Evolutionary conservation across 2,888 invertebrate species (phyloP).

Genomic region (Habrosyne pyritoides): DNA sequence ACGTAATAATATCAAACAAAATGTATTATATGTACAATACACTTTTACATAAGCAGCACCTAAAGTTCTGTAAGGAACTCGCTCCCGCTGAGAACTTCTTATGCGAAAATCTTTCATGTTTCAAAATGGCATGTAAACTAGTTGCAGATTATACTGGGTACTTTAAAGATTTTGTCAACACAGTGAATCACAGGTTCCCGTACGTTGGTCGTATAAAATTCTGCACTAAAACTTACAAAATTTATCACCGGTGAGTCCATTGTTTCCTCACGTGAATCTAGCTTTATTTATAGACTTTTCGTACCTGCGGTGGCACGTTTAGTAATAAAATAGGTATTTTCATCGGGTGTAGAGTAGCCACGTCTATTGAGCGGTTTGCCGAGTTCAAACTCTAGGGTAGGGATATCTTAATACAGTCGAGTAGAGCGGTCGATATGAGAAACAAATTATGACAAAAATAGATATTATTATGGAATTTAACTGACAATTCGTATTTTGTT

Average conservation of each 20-base stretch:
- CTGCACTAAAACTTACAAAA: conserved; percentile 5
- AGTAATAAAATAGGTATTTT: not conserved
- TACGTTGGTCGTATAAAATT: conserved; percentile 2
- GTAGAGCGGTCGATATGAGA: not conserved
- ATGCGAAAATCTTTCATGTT: not conserved
- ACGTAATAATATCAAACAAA: too few species aligned
- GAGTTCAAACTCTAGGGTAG: too few species aligned
- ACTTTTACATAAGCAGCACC: not conserved
- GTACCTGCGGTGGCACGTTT: not conserved
- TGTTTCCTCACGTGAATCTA: conserved; percentile 1
- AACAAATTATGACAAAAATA: not conserved
- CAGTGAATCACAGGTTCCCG: conserved; percentile 2
- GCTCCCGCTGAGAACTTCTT: not conserved
- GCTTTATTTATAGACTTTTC: not conserved
- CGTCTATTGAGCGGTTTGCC: not conserved
- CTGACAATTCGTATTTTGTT: too few species aligned
- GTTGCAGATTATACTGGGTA: not conserved
- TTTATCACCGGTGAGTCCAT: conserved; percentile 6
- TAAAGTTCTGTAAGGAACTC: not conserved
- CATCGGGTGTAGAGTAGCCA: not conserved
- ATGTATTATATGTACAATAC: too few species aligned
- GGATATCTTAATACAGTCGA: not conserved
- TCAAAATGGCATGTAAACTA: conserved; percentile 3
- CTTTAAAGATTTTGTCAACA: conserved; percentile 1
- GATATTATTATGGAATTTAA: not conserved